Evolutionary conservation across 2,113 vertebrate genomes (phyloP).

Genomic region (human (Homo sapiens)): GRCh38 chr17:80739001-80739500

Average conservation of each 20-base stretch:
- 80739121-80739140: rapidly evolving
- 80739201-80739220: neutral
- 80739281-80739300: neutral
- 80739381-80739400: neutral
- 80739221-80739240: neutral
- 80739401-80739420: neutral
- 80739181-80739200: neutral
- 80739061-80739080: rapidly evolving
- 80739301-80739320: neutral
- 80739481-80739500: neutral
- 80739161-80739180: neutral
- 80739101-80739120: too few relatives aligned
- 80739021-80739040: neutral
- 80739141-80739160: neutral
- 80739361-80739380: neutral
- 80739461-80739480: neutral
- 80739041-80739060: too few relatives aligned
- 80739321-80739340: too few relatives aligned
- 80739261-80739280: neutral
- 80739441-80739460: neutral
- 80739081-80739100: neutral
- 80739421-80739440: neutral
- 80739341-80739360: rapidly evolving
- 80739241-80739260: neutral
- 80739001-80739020: neutral